Evolutionary conservation across 2,888 invertebrate genomes (phyloP).

Genomic region (Troglohyphantes excavatus): DNA sequence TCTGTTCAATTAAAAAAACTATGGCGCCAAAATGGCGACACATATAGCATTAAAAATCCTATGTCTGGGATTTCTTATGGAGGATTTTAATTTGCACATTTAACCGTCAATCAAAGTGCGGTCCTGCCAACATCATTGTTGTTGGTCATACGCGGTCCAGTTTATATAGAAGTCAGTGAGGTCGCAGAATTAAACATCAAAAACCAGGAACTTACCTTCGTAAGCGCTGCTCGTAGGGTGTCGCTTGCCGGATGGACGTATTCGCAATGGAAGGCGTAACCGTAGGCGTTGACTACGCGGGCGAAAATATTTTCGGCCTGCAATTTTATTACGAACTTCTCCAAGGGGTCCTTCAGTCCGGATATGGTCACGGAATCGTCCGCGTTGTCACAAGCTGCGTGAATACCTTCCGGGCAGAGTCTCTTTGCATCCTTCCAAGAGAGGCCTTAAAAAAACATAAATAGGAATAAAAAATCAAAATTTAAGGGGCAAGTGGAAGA

Average conservation of each 20-base stretch:
- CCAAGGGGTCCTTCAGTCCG: slow-evolving; percentile 87
- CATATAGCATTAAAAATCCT: no score
- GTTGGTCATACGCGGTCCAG: no score
- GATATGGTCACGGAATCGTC: slow-evolving; percentile 96
- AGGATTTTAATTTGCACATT: no score
- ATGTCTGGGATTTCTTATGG: no score
- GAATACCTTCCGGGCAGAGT: slow-evolving; percentile 90
- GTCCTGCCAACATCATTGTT: no score
- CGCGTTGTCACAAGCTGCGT: slow-evolving; percentile 97
- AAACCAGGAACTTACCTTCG: slow-evolving; percentile 21
- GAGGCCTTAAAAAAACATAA: slow-evolving; percentile 83
- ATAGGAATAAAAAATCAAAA: neutral
- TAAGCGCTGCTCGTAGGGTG: slow-evolving; percentile 23
- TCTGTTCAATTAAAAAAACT: no score
- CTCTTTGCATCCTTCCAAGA: slow-evolving; percentile 91
- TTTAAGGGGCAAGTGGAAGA: neutral
- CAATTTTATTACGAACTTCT: slow-evolving; percentile 45
- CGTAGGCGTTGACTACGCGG: slow-evolving; percentile 92
- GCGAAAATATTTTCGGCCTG: slow-evolving; percentile 89
- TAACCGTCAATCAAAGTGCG: no score
- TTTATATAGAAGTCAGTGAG: no score
- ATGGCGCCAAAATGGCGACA: no score
- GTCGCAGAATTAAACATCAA: no score
- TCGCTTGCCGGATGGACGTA: slow-evolving; percentile 91
- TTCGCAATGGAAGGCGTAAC: slow-evolving; percentile 95